phyloP scores from a whole-genome alignment of 2,888 invertebrate genomes.

The Drosophila colorata region DNA sequence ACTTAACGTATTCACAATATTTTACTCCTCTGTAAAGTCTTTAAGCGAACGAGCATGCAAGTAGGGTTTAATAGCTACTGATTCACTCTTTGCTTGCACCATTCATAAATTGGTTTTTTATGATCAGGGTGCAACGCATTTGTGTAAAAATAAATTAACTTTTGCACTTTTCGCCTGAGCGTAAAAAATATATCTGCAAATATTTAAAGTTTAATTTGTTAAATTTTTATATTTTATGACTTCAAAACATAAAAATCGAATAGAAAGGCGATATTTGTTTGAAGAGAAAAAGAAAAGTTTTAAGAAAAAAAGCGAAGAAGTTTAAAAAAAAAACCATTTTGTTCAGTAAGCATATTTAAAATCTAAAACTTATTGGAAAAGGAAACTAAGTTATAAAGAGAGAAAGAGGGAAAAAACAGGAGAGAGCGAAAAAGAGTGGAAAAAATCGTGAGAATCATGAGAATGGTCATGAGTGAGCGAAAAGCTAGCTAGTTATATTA shows the following conservation, averaged over 20 bases:
- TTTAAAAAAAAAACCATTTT: no score
- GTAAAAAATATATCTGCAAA: background rate
- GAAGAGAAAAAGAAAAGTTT: no score
- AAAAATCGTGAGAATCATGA: no score
- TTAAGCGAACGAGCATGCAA: background rate
- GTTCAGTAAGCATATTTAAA: no score
- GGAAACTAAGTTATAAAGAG: no score
- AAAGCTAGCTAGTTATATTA: background rate
- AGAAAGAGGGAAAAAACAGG: no score
- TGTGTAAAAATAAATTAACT: background rate
- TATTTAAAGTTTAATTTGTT: background rate
- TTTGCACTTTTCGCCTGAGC: background rate
- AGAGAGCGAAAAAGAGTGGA: no score
- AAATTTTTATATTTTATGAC: background rate
- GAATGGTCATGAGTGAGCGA: no score
- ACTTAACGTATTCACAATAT: slow-evolving; percentile 1
- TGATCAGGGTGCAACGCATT: slow-evolving; percentile 10
- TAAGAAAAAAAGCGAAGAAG: background rate
- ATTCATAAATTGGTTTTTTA: slow-evolving; percentile 15
- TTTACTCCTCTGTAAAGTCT: slow-evolving; percentile 3
- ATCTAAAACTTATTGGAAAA: no score
- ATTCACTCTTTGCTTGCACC: slow-evolving; percentile 1
- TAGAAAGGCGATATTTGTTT: background rate
- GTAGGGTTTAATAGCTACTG: slow-evolving; percentile 13
- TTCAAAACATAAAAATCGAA: background rate